Base-by-base conservation (phyloP, 2,113 vertebrate genomes). In the Bufo gargarizans region DNA sequence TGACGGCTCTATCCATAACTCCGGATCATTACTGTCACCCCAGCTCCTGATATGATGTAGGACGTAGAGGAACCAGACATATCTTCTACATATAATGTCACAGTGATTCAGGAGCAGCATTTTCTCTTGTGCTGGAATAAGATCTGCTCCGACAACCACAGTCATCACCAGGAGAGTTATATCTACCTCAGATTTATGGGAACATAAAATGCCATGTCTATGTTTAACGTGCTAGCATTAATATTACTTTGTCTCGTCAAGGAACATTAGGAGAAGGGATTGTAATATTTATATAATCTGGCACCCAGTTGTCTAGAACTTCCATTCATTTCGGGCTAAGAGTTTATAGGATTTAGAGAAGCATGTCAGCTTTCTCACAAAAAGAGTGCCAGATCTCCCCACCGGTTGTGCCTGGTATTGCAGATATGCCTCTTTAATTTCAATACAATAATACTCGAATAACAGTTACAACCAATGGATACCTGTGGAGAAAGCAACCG, bases 21-120 rank as follows among this genome's bases (percentile, higher is more conserved):
- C 16, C 16, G 69, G 55, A 58, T 79, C 61, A 79, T 79, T 79
- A 67, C 12, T 72, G 86, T 81, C 86, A 58, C 86, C 59, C 22
- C 45, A 61, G n/a, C 6, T 19, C 12, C 77, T 13, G 77, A 9
- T n/a, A 69, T 67, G 6, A 87, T 71, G 85, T 79, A 65, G 81
- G 59, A 63, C 11, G 16, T 14, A 13, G 77, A 59, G 55, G 20
- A 3, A 45, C 33, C 2, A 47, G 22, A 63, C 56, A 6, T 43
- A 1, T 50, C 61, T 65, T 67, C 61, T 65, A 4, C 1, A 10
- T 65, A 82, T 82, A 17, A 82, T 80, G 78, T 80, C 55, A 33
- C 55, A 3, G 55, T 59, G 55, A 80, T 59, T 80, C 56, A 58
- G 78, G 56, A 19, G n/a, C n/a, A 19, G 19, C 4, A 8, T 79